These are phyloP conservation scores for Papilio dardanus DNA, from an alignment of 1,140 invertebrate genomes.

Conservation along the genomic window DNA sequence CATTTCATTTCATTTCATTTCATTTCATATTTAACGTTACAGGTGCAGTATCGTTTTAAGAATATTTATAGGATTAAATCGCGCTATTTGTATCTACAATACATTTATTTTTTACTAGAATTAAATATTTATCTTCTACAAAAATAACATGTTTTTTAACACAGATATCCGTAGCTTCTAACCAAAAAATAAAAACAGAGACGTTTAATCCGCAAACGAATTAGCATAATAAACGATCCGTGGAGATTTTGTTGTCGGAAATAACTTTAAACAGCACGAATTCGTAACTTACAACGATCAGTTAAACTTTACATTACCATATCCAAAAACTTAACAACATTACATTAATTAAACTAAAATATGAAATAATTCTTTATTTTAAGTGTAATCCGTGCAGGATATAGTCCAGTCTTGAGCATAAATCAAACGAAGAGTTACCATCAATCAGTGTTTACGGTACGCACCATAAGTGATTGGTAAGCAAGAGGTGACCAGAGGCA, in stretches of 20 bases:
- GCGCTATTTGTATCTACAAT: background rate
- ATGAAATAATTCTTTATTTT: background rate
- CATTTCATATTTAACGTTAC: background rate
- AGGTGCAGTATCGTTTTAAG: background rate
- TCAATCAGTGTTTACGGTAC: constrained; percentile 17
- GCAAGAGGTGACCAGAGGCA: background rate
- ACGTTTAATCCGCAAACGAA: background rate
- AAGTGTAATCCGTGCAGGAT: background rate
- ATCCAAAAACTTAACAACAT: background rate
- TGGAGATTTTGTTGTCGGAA: background rate
- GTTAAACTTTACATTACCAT: background rate
- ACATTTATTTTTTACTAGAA: too few species aligned
- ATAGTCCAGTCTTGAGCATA: background rate
- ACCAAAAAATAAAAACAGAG: background rate
- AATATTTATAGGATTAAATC: background rate
- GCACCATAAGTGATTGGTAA: constrained; percentile 4
- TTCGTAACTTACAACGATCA: constrained; percentile 1
- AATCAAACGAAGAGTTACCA: constrained; percentile 4
- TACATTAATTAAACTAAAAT: background rate
- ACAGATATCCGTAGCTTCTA: background rate
- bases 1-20: too few species aligned
- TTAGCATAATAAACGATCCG: constrained; percentile 25
- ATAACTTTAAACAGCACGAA: background rate
- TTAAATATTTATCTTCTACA: too few species aligned
- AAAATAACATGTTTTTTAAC: background rate